Evolutionary conservation across 2,797 vertebrate genomes (phyloP).

Genomic region (Sardinella longiceps): DNA sequence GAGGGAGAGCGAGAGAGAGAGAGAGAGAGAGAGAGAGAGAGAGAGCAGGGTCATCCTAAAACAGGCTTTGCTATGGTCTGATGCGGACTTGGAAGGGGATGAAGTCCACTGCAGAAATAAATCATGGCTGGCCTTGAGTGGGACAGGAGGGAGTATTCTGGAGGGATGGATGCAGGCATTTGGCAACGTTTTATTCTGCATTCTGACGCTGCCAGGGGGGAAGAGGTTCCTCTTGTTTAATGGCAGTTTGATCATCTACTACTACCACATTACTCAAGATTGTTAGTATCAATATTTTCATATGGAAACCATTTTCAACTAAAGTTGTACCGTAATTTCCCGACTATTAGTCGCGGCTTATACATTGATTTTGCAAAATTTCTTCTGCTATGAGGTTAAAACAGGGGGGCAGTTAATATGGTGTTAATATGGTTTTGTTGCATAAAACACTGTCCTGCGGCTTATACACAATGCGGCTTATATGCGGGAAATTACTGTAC

Average conservation of each 20-base stretch:
- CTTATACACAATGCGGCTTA: no score
- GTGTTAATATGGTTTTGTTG: no score
- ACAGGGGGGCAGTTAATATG: no score
- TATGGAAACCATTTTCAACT: not conserved
- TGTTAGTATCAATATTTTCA: not conserved
- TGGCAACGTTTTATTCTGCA: not conserved
- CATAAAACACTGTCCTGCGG: no score
- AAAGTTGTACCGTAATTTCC: no score
- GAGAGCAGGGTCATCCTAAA: not conserved
- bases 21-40: not conserved
- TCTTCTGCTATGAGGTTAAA: no score
- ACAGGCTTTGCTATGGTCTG: constrained; percentile 1
- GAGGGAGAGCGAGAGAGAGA: constrained; percentile 3
- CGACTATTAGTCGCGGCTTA: no score
- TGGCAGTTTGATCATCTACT: not conserved
- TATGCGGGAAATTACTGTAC: no score
- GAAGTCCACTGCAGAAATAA: not conserved
- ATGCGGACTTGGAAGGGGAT: not conserved
- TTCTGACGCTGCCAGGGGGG: not conserved
- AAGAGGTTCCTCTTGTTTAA: not conserved
- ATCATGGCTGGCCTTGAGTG: not conserved
- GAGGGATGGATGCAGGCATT: not conserved
- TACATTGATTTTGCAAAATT: no score
- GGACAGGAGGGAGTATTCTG: not conserved
- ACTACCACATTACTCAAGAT: not conserved